These are phyloP conservation scores for Caenorhabditis afra DNA, from an alignment of 2,888 invertebrate genomes.

Conservation along the genomic window DNA sequence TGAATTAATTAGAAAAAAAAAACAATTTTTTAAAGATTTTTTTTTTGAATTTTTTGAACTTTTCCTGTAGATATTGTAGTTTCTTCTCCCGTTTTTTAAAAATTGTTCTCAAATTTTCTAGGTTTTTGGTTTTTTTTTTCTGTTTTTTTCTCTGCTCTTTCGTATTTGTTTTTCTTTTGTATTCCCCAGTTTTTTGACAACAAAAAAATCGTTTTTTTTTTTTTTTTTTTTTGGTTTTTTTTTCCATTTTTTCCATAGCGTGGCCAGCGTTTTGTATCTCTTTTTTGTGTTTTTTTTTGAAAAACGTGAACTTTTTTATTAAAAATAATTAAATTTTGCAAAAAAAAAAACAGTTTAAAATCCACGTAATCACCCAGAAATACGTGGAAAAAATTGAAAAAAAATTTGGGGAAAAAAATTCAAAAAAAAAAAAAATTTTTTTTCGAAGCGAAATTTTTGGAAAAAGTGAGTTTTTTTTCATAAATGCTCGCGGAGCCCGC, in stretches of 20 bases:
- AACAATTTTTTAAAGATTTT: slow-evolving; percentile 1
- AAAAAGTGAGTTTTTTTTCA: neutral
- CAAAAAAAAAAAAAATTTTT: neutral
- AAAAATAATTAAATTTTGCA: too few relatives aligned
- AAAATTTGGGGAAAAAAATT: too few relatives aligned
- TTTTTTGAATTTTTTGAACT: neutral
- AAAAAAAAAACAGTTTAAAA: too few relatives aligned
- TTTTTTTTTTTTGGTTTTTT: neutral
- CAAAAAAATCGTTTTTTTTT: neutral
- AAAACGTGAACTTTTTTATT: neutral
- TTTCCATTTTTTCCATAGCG: neutral
- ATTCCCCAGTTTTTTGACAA: neutral
- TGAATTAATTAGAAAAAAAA: neutral
- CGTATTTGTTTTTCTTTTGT: slow-evolving; percentile 4
- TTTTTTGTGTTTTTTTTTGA: neutral
- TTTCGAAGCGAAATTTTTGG: neutral
- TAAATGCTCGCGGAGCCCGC: too few relatives aligned
- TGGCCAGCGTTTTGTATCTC: neutral
- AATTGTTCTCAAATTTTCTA: slow-evolving; percentile 1
- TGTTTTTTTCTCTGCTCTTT: slow-evolving; percentile 1
- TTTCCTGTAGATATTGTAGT: neutral
- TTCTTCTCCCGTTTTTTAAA: neutral
- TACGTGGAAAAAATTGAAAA: too few relatives aligned
- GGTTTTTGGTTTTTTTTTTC: slow-evolving; percentile 2
- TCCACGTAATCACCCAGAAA: too few relatives aligned